Conservation (phyloP, 2,113 vertebrate genomes). For the Cololabis saira region DNA sequence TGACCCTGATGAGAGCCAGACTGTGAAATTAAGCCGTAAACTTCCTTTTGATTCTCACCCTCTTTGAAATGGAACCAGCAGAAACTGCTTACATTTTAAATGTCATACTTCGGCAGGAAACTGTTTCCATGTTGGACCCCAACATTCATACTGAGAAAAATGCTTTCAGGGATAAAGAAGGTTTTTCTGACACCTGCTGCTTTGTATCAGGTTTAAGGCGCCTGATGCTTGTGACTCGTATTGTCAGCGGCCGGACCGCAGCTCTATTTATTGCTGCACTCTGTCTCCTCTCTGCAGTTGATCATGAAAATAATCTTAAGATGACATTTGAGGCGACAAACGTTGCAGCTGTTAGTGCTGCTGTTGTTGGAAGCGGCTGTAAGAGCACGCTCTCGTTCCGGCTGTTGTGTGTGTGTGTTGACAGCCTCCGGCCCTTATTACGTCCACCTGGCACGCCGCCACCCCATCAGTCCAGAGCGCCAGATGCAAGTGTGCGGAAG, state of each 20-base stretch:
- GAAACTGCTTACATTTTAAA: too few relatives aligned
- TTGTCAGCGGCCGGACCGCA: conserved; percentile 15
- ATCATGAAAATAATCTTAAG: conserved; percentile 44
- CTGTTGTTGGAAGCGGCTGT: conserved; percentile 30
- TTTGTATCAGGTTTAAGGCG: conserved; percentile 5
- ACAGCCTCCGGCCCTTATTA: conserved; percentile 35
- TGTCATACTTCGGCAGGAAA: not conserved
- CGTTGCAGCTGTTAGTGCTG: conserved; percentile 58
- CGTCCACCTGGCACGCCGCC: conserved; percentile 63
- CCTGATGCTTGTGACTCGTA: conserved; percentile 23
- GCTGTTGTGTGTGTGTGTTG: conserved; percentile 39
- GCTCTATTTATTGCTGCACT: conserved; percentile 15
- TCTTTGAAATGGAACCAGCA: too few relatives aligned
- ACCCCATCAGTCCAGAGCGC: not conserved
- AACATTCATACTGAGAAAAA: not conserved
- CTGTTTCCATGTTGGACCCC: not conserved
- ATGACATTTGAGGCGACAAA: conserved; percentile 49
- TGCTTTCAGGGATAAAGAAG: conserved; percentile 2
- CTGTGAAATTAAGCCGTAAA: too few relatives aligned
- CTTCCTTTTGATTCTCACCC: too few relatives aligned
- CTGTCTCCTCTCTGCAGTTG: not conserved
- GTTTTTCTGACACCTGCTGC: conserved; percentile 15
- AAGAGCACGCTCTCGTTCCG: conserved; percentile 7
- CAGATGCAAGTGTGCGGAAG: conserved; percentile 38
- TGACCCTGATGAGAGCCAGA: too few relatives aligned